Evolutionary conservation across 2,113 vertebrate genomes (phyloP).

Genomic region (Vireo altiloquus): DNA sequence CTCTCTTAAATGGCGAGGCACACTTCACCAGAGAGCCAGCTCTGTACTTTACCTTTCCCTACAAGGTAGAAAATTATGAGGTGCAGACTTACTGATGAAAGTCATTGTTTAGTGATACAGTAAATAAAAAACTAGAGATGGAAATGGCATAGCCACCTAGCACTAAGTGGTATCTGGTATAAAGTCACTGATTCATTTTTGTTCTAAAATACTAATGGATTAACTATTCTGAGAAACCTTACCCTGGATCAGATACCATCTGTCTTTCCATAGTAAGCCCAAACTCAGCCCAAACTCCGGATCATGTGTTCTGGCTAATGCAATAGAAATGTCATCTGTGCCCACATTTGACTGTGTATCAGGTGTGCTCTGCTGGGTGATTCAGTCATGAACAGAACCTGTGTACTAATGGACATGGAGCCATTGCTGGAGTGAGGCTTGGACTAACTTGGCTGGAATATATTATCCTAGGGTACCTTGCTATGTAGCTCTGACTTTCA

Average conservation of each 20-base stretch:
- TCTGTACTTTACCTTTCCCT: background rate
- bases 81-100: background rate
- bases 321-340: constrained; percentile 18
- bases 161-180: background rate
- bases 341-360: background rate
- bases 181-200: constrained; percentile 5
- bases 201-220: background rate
- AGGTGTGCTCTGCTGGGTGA: constrained; percentile 18
- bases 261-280: constrained; percentile 11
- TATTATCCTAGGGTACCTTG: background rate
- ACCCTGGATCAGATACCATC: constrained; percentile 10
- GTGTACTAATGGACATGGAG: constrained; percentile 1
- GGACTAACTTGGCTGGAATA: background rate
- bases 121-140: background rate
- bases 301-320: constrained; percentile 13
- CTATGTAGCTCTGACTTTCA: background rate
- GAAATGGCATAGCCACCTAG: background rate
- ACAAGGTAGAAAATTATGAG: background rate
- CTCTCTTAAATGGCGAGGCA: background rate
- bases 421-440: background rate
- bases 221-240: constrained; percentile 24
- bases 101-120: background rate
- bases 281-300: constrained; percentile 8
- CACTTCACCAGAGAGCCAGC: background rate
- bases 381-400: background rate